Evolutionary conservation across 64 coral and sea anemone genomes (phyloP).

Genomic region (Stichodactyla helianthus): DNA sequence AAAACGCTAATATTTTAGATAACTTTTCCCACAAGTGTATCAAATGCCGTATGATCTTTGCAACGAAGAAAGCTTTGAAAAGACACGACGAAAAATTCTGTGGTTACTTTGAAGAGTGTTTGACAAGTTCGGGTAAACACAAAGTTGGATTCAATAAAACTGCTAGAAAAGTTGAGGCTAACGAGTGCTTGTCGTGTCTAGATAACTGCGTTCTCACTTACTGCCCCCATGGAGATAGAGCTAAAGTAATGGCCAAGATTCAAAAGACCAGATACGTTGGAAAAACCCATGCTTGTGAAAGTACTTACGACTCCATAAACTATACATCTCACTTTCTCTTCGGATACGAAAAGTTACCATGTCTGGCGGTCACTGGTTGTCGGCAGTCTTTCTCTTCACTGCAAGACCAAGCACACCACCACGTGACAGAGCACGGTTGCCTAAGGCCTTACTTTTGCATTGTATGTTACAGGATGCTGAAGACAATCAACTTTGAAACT

Average conservation of each 20-base stretch:
- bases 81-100: conserved; percentile 68
- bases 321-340: conserved; percentile 79
- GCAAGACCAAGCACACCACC: conserved; percentile 89
- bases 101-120: conserved; percentile 74
- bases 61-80: conserved; percentile 30
- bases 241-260: conserved; percentile 53
- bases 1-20: conserved; percentile 51
- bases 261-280: conserved; percentile 74
- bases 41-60: conserved; percentile 62
- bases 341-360: conserved; percentile 69
- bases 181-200: conserved; percentile 50
- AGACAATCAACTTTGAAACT: conserved; percentile 64
- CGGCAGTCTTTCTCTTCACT: conserved; percentile 44
- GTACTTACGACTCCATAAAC: conserved; percentile 54
- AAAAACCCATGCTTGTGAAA: conserved; percentile 80
- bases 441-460: conserved; percentile 75
- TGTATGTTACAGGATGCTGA: conserved; percentile 75
- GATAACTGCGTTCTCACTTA: conserved; percentile 71
- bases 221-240: conserved; percentile 49
- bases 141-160: conserved; percentile 32
- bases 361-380: conserved; percentile 71
- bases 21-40: conserved; percentile 67
- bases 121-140: conserved; percentile 34
- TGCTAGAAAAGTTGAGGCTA: not conserved
- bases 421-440: conserved; percentile 86